These are phyloP conservation scores for Lamellibrachia satsuma DNA, from an alignment of 2,888 invertebrate species.

Conservation along the genomic window DNA sequence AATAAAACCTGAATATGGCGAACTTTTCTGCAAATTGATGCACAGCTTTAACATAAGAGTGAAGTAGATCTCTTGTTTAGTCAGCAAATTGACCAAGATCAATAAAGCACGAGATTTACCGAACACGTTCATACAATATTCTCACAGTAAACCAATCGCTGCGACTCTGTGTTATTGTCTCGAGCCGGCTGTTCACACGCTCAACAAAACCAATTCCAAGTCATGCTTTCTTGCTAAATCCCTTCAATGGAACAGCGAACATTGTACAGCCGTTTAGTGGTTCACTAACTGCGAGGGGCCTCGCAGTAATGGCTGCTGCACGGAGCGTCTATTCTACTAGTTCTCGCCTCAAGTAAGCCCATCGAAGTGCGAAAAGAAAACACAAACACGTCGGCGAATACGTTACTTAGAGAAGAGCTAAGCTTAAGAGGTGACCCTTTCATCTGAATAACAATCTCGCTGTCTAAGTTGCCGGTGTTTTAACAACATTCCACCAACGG, in stretches of 20 bases:
- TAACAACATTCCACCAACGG: neutral
- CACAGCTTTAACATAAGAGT: neutral
- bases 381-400: neutral
- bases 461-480: neutral
- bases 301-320: neutral
- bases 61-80: neutral
- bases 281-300: neutral
- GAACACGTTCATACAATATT: neutral
- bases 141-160: neutral
- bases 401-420: neutral
- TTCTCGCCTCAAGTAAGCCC: neutral
- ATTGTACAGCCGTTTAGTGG: neutral
- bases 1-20: neutral
- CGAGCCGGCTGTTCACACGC: neutral
- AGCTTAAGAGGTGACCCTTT: neutral
- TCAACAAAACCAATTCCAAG: neutral
- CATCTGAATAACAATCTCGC: neutral
- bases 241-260: neutral
- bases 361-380: slow-evolving; percentile 3
- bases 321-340: neutral
- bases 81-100: neutral
- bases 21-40: neutral
- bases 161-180: neutral
- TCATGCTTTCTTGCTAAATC: neutral
- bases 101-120: neutral